Percentiles rank a stretch among this genome's conserved stretches.
Evolutionary conservation across 2,113 vertebrate species (phyloP).

Genomic region (Tenrec ecaudatus): DNA sequence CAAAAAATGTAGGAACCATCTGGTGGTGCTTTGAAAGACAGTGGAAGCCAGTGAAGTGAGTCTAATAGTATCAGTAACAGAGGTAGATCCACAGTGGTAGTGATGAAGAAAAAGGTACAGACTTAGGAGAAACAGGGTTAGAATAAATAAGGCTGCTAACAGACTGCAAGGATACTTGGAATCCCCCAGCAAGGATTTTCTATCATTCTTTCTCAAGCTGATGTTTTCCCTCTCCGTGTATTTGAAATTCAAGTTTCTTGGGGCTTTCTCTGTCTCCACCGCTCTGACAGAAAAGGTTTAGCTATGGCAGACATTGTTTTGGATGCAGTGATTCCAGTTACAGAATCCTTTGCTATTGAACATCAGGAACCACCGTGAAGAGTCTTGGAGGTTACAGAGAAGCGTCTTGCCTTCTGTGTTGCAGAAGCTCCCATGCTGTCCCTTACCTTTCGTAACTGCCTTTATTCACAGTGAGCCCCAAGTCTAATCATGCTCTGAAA

Average conservation of each 20-base stretch:
- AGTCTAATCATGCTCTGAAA: conserved; percentile 21
- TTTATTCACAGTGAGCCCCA: not conserved
- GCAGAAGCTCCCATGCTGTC: not conserved
- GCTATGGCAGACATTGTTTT: not conserved
- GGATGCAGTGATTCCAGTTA: not conserved
- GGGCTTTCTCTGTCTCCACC: not conserved
- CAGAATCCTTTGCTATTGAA: not conserved
- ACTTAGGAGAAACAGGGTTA: no score
- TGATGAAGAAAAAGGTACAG: no score
- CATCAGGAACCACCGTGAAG: not conserved
- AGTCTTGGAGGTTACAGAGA: not conserved
- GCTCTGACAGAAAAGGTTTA: not conserved
- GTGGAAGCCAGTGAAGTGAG: not conserved
- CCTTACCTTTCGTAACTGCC: not conserved
- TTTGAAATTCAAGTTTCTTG: not conserved
- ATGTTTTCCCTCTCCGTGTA: conserved; percentile 7
- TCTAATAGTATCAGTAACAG: not conserved
- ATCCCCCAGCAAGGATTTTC: no score
- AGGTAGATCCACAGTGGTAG: not conserved
- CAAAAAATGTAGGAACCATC: not conserved
- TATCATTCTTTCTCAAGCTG: no score
- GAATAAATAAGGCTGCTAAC: no score
- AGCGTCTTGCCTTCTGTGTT: not conserved
- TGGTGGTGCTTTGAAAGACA: not conserved
- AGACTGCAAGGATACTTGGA: no score